Evolutionary conservation across 2,113 vertebrate genomes (phyloP).

Genomic region (Elgaria multicarinata): DNA sequence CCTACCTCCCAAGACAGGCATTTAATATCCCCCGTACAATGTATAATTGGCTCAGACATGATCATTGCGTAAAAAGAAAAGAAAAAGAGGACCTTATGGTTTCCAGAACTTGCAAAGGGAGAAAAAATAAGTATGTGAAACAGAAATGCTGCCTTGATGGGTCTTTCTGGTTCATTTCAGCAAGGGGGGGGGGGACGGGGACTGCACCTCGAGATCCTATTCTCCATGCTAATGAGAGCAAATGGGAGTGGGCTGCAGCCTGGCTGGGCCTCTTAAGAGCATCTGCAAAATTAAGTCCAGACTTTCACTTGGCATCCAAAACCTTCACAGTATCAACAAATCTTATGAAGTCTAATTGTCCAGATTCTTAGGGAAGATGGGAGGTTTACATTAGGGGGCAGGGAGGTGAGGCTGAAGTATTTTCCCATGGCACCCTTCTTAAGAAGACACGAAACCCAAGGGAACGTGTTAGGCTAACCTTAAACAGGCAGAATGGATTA

Average conservation of each 20-base stretch:
- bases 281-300: slow-evolving; percentile 70
- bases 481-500: not conserved
- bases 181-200: too few relatives aligned
- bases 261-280: slow-evolving; percentile 57
- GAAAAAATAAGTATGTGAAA: slow-evolving; percentile 35
- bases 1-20: not conserved
- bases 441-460: slow-evolving; percentile 27
- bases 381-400: accelerated
- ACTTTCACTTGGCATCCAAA: slow-evolving; percentile 62
- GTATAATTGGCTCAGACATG: not conserved
- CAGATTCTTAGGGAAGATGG: slow-evolving; percentile 51
- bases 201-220: slow-evolving; percentile 31
- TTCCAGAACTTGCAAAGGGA: slow-evolving; percentile 45
- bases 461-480: slow-evolving; percentile 20
- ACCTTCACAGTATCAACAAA: slow-evolving; percentile 35
- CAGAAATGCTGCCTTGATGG: slow-evolving; percentile 53
- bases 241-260: not conserved
- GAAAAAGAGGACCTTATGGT: slow-evolving; percentile 21
- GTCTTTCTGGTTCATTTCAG: slow-evolving; percentile 57
- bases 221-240: slow-evolving; percentile 28
- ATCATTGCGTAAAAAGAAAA: not conserved
- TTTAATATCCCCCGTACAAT: not conserved
- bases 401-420: slow-evolving; percentile 50
- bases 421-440: slow-evolving; percentile 42
- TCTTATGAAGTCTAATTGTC: slow-evolving; percentile 61